These are phyloP conservation scores for Sebastes ruberrimus DNA, from an alignment of 2,797 vertebrate species.

Conservation along the genomic window DNA sequence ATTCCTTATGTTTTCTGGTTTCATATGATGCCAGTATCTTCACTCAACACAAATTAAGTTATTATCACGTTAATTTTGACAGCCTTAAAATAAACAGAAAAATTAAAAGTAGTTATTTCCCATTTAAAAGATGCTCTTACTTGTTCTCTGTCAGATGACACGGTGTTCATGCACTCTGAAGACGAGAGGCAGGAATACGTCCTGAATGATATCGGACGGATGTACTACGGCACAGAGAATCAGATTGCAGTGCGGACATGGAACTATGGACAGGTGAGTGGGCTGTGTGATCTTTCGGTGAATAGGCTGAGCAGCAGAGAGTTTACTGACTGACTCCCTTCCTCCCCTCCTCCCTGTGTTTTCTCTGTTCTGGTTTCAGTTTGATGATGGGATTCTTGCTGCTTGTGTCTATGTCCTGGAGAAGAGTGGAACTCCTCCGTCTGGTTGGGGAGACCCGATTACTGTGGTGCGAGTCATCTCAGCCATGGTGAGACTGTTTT, in stretches of 20 bases:
- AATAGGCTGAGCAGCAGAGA: background rate
- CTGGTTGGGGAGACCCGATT: constrained; percentile 86
- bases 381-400: constrained; percentile 83
- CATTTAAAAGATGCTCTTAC: background rate
- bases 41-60: no score
- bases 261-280: constrained; percentile 90
- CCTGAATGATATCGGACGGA: constrained; percentile 85
- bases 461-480: constrained; percentile 87
- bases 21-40: background rate
- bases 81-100: background rate
- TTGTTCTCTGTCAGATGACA: constrained; percentile 79
- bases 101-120: background rate
- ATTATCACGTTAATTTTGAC: no score
- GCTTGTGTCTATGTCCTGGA: constrained; percentile 87
- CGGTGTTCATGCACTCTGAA: constrained; percentile 86
- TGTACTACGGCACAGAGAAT: constrained; percentile 88
- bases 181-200: constrained; percentile 87
- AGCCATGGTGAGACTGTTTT: constrained; percentile 84
- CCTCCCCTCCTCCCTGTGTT: background rate
- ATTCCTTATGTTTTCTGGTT: background rate
- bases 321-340: background rate
- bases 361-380: constrained; percentile 72
- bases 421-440: constrained; percentile 78
- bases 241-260: constrained; percentile 89
- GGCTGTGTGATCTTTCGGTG: no score